These are phyloP conservation scores for Euwallacea fornicatus DNA, from an alignment of 1,140 invertebrate species.

Conservation along the genomic window DNA sequence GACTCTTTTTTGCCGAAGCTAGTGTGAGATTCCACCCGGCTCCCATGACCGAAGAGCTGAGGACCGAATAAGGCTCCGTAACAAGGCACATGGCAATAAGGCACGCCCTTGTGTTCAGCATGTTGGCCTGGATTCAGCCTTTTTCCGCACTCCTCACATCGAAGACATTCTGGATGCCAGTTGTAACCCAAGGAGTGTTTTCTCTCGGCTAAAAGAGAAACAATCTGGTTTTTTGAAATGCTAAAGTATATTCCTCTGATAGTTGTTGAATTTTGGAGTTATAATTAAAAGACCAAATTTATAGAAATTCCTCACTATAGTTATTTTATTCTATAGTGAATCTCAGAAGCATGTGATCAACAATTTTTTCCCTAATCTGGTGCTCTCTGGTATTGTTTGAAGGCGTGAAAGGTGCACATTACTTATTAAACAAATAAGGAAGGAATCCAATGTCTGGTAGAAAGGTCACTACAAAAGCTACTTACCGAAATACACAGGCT, in stretches of 20 bases:
- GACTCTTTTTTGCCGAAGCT: constrained; percentile 72
- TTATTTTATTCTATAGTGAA: no score
- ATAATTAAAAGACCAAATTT: no score
- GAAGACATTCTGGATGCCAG: constrained; percentile 89
- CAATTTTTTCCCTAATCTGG: no score
- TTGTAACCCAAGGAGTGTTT: constrained; percentile 90
- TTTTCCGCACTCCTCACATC: constrained; percentile 89
- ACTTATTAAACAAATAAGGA: no score
- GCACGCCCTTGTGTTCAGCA: constrained; percentile 89
- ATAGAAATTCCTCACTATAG: no score
- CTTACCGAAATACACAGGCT: constrained; percentile 84
- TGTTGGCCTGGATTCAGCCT: constrained; percentile 86
- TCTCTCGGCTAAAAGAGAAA: constrained; percentile 74
- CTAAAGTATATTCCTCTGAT: no score
- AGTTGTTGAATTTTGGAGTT: no score
- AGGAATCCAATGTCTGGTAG: no score
- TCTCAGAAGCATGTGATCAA: no score
- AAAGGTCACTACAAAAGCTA: constrained; percentile 14
- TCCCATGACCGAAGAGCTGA: constrained; percentile 83
- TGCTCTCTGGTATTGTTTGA: no score
- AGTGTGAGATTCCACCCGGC: constrained; percentile 81
- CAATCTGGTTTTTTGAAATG: not conserved
- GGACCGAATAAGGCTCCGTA: constrained; percentile 88
- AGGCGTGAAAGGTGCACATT: no score
- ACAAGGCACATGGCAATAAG: constrained; percentile 89